Percentiles rank a stretch among this genome's conserved stretches.
Conservation (phyloP, 1,140 invertebrate species). For the Plutomurus gul region DNA sequence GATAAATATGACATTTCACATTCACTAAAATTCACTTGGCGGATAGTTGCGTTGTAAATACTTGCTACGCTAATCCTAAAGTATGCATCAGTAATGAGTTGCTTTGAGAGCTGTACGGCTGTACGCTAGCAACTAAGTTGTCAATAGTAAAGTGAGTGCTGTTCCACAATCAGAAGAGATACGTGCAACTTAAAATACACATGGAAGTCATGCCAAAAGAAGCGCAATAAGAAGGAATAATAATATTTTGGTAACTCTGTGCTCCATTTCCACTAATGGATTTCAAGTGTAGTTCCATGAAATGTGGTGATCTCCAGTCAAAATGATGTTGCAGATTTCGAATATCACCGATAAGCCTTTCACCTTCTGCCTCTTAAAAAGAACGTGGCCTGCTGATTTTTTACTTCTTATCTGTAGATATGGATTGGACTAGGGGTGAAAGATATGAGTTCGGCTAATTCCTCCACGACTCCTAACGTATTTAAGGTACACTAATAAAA, state of each 20-base stretch:
- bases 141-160: too few relatives aligned
- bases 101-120: too few relatives aligned
- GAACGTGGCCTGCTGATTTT: neutral
- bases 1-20: too few relatives aligned
- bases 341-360: conserved; percentile 5
- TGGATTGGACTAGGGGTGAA: conserved; percentile 32
- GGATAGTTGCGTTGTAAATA: too few relatives aligned
- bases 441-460: conserved; percentile 33
- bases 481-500: neutral
- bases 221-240: too few relatives aligned
- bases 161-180: too few relatives aligned
- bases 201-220: conserved; percentile 2
- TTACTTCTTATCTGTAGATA: conserved; percentile 13
- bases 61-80: too few relatives aligned
- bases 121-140: too few relatives aligned
- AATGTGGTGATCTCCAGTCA: conserved; percentile 2
- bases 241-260: conserved; percentile 19
- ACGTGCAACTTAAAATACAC: too few relatives aligned
- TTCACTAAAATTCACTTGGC: too few relatives aligned
- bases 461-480: neutral
- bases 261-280: conserved; percentile 22
- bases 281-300: conserved; percentile 22
- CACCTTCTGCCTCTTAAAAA: conserved; percentile 6
- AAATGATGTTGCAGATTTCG: conserved; percentile 18
- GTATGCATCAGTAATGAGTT: too few relatives aligned